Conservation (phyloP, 64 coral and sea anemone species). For the Porites lutea region DNA sequence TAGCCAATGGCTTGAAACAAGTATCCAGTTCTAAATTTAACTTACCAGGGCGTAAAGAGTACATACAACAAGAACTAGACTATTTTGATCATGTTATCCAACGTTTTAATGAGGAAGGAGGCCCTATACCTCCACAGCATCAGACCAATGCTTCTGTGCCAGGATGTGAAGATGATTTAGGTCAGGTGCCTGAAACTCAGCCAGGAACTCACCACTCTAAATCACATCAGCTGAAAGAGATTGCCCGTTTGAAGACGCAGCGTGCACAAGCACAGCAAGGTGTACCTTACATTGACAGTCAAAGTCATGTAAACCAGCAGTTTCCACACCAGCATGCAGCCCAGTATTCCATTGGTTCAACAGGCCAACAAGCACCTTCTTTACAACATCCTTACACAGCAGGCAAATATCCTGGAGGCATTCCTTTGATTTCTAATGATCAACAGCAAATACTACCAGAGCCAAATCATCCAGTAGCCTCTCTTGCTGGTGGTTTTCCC, state of each 20-base stretch:
- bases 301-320: slow-evolving; percentile 14
- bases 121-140: not conserved
- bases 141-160: not conserved
- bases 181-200: slow-evolving; percentile 12
- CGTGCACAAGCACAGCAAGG: slow-evolving; percentile 33
- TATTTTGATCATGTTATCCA: slow-evolving; percentile 46
- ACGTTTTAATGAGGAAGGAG: slow-evolving; percentile 37
- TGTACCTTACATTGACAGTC: slow-evolving; percentile 16
- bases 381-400: slow-evolving; percentile 13
- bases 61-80: slow-evolving; percentile 24
- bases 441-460: slow-evolving; percentile 62
- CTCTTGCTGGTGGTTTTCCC: slow-evolving; percentile 16
- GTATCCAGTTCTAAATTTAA: not conserved
- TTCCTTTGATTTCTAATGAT: slow-evolving; percentile 54
- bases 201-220: not conserved
- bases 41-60: slow-evolving; percentile 9
- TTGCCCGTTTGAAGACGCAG: slow-evolving; percentile 34
- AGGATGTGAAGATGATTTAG: slow-evolving; percentile 6
- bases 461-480: slow-evolving; percentile 41
- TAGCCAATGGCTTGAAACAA: slow-evolving; percentile 30
- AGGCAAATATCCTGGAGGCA: slow-evolving; percentile 30
- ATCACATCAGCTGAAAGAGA: slow-evolving; percentile 52
- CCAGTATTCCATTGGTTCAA: slow-evolving; percentile 7
- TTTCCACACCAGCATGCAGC: not conserved
- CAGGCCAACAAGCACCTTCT: slow-evolving; percentile 10